Evolutionary conservation across 1,140 invertebrate genomes (phyloP).

Genomic region (Pseudomyrmex gracilis): DNA sequence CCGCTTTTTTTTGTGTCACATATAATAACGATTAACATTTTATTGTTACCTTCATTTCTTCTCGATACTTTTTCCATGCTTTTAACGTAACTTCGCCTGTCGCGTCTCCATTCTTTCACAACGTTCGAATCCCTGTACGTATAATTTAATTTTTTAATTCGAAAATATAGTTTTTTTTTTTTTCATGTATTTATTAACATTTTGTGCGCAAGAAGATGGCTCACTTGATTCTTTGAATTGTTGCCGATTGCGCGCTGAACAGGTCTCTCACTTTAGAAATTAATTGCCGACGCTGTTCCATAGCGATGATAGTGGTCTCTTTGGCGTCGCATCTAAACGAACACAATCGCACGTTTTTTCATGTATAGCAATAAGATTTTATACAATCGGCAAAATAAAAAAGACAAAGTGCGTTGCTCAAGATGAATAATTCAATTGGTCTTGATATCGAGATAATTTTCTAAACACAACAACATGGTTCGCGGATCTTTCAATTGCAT

Average conservation of each 20-base stretch:
- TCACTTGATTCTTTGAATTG: constrained; percentile 78
- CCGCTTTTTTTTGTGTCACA: too few relatives aligned
- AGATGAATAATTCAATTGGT: constrained; percentile 40
- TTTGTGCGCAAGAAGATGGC: constrained; percentile 34
- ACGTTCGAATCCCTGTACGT: constrained; percentile 69
- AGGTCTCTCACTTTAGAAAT: constrained; percentile 73
- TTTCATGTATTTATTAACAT: background rate
- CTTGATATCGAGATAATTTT: constrained; percentile 75
- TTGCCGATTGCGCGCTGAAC: constrained; percentile 66
- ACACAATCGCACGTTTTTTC: constrained; percentile 44
- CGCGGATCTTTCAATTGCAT: constrained; percentile 74
- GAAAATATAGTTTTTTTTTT: too few relatives aligned
- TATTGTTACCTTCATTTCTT: constrained; percentile 74
- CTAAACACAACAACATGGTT: constrained; percentile 76
- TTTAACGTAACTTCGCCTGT: constrained; percentile 73
- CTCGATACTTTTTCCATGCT: constrained; percentile 74
- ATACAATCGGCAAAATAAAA: background rate
- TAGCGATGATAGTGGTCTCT: constrained; percentile 49
- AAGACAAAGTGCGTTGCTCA: too few relatives aligned
- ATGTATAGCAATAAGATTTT: constrained; percentile 8
- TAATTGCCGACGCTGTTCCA: constrained; percentile 68
- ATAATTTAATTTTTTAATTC: constrained; percentile 3
- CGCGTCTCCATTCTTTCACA: constrained; percentile 76
- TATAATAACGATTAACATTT: too few relatives aligned
- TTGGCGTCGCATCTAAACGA: constrained; percentile 72